Conservation (phyloP, 1,140 invertebrate species). For the Pseudomyrmex sp. region DNA sequence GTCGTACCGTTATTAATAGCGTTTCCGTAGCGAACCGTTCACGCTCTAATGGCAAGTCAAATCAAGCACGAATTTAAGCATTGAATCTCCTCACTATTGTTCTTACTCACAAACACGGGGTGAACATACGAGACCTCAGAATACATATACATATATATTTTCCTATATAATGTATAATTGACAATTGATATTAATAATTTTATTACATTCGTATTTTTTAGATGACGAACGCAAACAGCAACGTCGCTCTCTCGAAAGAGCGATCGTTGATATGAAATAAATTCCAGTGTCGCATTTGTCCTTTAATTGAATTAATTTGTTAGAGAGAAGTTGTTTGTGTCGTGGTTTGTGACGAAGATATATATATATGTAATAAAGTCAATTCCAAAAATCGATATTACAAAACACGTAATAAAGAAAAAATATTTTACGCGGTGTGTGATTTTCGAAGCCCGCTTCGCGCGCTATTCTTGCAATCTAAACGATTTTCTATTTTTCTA, state of each 20-base stretch:
- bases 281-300: neutral
- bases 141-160: neutral
- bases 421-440: neutral
- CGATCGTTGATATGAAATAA: neutral
- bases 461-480: slow-evolving; percentile 52
- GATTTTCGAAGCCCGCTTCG: neutral
- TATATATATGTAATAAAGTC: neutral
- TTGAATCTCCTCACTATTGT: slow-evolving; percentile 9
- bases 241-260: no score
- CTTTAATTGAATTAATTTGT: neutral
- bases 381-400: neutral
- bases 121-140: no score
- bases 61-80: slow-evolving; percentile 20
- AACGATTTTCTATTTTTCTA: slow-evolving; percentile 73
- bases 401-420: neutral
- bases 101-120: neutral
- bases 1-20: slow-evolving; percentile 31
- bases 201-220: neutral
- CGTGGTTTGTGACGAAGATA: neutral
- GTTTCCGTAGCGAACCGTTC: slow-evolving; percentile 1
- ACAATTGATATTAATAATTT: neutral
- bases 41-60: neutral
- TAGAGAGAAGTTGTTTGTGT: neutral
- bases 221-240: no score
- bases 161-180: neutral